These are phyloP conservation scores for Atherinomorus stipes DNA, from an alignment of 2,113 vertebrate genomes.

Conservation along the genomic window DNA sequence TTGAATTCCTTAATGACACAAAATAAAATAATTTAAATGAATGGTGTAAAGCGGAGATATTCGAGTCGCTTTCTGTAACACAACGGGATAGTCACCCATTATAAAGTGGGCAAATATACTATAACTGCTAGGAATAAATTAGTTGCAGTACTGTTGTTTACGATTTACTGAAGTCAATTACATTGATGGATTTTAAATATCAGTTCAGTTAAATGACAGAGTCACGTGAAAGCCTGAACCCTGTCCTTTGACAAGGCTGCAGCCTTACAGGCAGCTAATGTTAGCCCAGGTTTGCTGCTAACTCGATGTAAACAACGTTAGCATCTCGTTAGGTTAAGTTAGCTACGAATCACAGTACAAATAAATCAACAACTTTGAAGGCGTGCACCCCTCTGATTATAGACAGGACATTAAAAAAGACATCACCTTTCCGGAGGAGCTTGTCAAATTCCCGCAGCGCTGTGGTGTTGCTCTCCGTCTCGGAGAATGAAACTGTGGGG, in stretches of 20 bases:
- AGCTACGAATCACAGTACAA: background rate
- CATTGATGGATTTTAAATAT: no score
- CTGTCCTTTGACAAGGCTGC: background rate
- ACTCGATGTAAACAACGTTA: background rate
- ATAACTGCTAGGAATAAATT: no score
- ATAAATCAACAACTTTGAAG: background rate
- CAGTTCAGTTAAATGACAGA: no score
- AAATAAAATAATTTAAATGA: no score
- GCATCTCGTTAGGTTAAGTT: background rate
- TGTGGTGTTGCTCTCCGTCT: slow-evolving; percentile 82
- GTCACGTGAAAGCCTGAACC: background rate
- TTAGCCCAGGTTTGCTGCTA: background rate
- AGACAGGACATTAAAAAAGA: background rate
- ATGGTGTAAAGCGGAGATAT: no score
- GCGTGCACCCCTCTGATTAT: background rate
- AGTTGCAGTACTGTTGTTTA: no score
- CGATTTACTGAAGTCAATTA: no score
- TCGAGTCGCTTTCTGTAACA: no score
- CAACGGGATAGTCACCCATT: no score
- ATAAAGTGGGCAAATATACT: no score
- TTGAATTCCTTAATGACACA: background rate
- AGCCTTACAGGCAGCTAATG: background rate
- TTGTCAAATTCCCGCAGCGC: slow-evolving; percentile 87
- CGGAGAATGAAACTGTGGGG: slow-evolving; percentile 87
- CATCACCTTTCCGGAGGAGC: slow-evolving; percentile 86